phyloP scores from a whole-genome alignment of 1,140 invertebrate species.

The Elymnias hypermnestra region DNA sequence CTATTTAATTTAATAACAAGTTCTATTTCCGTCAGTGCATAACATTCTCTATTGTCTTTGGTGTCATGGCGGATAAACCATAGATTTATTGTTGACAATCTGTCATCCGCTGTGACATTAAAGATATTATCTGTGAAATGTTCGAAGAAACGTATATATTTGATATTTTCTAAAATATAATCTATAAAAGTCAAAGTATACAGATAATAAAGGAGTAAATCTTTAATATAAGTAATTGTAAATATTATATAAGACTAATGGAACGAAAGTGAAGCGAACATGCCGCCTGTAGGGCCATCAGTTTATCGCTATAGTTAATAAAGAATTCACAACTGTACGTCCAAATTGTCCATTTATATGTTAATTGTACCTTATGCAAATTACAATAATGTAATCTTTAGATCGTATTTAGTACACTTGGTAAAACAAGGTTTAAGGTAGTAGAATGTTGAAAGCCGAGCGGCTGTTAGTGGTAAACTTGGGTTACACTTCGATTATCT shows the following conservation, averaged over 20 bases:
- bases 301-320: constrained; percentile 60
- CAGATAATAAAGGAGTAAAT: constrained; percentile 31
- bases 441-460: constrained; percentile 40
- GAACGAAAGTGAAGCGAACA: constrained; percentile 67
- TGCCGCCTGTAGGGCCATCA: constrained; percentile 44
- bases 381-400: constrained; percentile 74
- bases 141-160: too few relatives aligned
- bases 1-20: too few relatives aligned
- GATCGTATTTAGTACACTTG: constrained; percentile 61
- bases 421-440: constrained; percentile 24
- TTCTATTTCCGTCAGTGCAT: too few relatives aligned
- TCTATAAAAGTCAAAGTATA: constrained; percentile 35
- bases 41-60: too few relatives aligned
- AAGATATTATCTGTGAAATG: too few relatives aligned
- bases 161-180: constrained; percentile 12
- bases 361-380: constrained; percentile 72
- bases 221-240: constrained; percentile 49
- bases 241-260: constrained; percentile 62
- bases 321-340: constrained; percentile 69
- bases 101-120: too few relatives aligned
- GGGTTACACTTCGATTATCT: constrained; percentile 62
- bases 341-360: constrained; percentile 73
- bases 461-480: constrained; percentile 50
- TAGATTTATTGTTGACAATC: too few relatives aligned
- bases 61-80: too few relatives aligned